Evolutionary conservation across 2,888 invertebrate genomes (phyloP).

Genomic region (Drosophila merina): DNA sequence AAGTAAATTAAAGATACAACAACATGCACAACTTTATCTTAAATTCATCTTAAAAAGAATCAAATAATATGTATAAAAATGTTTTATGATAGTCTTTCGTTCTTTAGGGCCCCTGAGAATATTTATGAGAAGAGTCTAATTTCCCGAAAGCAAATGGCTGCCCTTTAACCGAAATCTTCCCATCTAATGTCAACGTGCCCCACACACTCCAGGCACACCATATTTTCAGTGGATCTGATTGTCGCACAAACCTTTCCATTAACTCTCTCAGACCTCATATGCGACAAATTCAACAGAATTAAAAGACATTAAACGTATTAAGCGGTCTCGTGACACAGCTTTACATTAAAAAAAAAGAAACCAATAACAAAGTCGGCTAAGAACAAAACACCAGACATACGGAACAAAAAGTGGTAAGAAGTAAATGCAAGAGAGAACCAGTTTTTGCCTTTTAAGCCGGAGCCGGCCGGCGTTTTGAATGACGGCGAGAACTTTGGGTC

Average conservation of each 20-base stretch:
- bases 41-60: background rate
- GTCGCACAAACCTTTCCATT: slow-evolving; percentile 62
- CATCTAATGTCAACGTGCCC: slow-evolving; percentile 21
- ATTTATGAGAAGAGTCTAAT: background rate
- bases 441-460: slow-evolving; percentile 49
- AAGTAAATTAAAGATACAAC: background rate
- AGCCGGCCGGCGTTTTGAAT: slow-evolving; percentile 72
- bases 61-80: background rate
- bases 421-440: slow-evolving; percentile 59
- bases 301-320: slow-evolving; percentile 55
- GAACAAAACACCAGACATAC: slow-evolving; percentile 40
- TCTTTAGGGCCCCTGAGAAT: background rate
- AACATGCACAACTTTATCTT: background rate
- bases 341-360: slow-evolving; percentile 18
- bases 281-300: slow-evolving; percentile 61
- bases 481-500: slow-evolving; percentile 30
- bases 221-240: slow-evolving; percentile 56
- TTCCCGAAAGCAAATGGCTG: slow-evolving; percentile 10
- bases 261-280: slow-evolving; percentile 43
- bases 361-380: slow-evolving; percentile 45
- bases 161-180: slow-evolving; percentile 24
- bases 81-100: background rate
- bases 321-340: slow-evolving; percentile 64
- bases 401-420: slow-evolving; percentile 45
- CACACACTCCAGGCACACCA: slow-evolving; percentile 8